These are phyloP conservation scores for fruit fly (Drosophila melanogaster) DNA, from an alignment of 1,140 invertebrate species.

Conservation along the genomic window DNA sequence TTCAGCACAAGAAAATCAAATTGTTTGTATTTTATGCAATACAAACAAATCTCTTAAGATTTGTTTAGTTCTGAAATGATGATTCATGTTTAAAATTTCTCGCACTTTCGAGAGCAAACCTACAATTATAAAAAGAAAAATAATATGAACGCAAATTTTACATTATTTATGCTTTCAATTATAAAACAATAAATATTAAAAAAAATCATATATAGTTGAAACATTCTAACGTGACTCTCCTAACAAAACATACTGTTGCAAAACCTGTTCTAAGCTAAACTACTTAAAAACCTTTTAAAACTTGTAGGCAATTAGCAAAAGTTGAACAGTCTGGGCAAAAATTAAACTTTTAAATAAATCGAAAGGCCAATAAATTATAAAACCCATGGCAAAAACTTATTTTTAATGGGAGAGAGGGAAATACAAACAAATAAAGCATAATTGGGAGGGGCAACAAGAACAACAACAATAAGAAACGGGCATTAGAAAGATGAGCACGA, in stretches of 20 bases:
- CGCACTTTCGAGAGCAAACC: neutral
- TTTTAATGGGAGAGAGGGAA: constrained; percentile 35
- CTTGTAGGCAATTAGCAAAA: neutral
- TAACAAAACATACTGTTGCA: neutral
- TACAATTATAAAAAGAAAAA: no score
- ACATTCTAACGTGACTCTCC: neutral
- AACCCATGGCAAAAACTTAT: constrained; percentile 40
- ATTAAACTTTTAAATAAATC: constrained; percentile 26
- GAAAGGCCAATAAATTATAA: constrained; percentile 42
- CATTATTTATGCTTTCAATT: no score
- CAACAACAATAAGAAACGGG: constrained; percentile 4
- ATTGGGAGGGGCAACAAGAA: constrained; percentile 49
- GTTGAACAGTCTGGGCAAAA: constrained; percentile 23
- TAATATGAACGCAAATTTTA: no score
- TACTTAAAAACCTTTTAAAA: constrained; percentile 6
- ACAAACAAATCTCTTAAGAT: no score
- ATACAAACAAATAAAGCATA: constrained; percentile 61
- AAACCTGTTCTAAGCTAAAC: constrained; percentile 5
- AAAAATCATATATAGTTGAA: neutral
- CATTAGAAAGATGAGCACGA: constrained; percentile 12
- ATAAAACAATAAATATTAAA: neutral
- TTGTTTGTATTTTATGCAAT: neutral
- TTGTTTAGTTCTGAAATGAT: neutral
- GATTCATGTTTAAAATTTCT: neutral
- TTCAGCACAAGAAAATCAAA: neutral